Evolutionary conservation across 2,888 invertebrate species (phyloP).

Genomic region (Augiades crinisus): DNA sequence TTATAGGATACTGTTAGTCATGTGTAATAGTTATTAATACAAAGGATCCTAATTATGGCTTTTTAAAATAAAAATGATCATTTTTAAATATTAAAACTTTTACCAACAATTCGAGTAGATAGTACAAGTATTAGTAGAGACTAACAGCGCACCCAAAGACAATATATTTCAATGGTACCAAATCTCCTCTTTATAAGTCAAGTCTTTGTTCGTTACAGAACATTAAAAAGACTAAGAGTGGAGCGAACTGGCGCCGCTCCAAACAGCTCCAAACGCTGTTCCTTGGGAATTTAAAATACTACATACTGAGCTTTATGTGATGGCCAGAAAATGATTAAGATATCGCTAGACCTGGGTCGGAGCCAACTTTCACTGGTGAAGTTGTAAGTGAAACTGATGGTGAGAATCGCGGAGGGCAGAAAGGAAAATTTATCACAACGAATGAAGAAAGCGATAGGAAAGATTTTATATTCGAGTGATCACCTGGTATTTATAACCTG

Average conservation of each 20-base stretch:
- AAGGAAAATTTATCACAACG: neutral
- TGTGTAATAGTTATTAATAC: too few species aligned
- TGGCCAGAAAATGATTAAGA: constrained; percentile 14
- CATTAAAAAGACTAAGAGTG: constrained; percentile 18
- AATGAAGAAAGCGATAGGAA: too few species aligned
- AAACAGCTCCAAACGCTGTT: constrained; percentile 28
- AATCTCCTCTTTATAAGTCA: constrained; percentile 21
- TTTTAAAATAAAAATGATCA: too few species aligned
- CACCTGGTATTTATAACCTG: too few species aligned
- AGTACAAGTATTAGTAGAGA: too few species aligned
- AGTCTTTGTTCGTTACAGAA: constrained; percentile 19
- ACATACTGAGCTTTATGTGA: constrained; percentile 15
- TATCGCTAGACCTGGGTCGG: constrained; percentile 1
- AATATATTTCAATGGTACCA: constrained; percentile 18
- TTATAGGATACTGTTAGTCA: too few species aligned
- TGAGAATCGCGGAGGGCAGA: neutral
- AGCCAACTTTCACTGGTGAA: constrained; percentile 15
- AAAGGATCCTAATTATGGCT: too few species aligned
- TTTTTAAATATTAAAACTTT: too few species aligned
- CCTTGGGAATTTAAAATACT: constrained; percentile 28
- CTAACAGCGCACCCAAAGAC: neutral
- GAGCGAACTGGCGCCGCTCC: constrained; percentile 29
- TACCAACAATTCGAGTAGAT: too few species aligned
- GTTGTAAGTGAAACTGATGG: constrained; percentile 11
- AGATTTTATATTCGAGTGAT: too few species aligned